Percentiles rank a stretch among this genome's conserved stretches.
Conservation (phyloP, 2,888 invertebrate genomes). For the Stomorhina lunata region DNA sequence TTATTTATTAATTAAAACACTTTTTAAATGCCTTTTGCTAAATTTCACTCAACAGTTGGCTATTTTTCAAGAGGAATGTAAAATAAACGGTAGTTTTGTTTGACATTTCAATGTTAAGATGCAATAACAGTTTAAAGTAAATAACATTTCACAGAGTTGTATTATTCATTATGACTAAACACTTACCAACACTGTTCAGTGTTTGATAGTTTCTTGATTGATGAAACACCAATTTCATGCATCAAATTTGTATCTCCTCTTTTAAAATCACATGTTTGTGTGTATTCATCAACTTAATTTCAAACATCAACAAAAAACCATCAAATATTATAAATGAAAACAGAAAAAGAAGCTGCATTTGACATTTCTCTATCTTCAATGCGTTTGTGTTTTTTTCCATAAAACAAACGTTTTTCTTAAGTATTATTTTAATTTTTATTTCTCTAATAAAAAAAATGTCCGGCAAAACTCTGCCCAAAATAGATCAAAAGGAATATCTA, state of each 20-base stretch:
- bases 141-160: background rate
- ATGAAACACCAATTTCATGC: too few species aligned
- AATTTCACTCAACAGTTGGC: background rate
- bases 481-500: conserved; percentile 89
- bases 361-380: background rate
- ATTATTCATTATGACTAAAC: background rate
- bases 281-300: too few species aligned
- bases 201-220: too few species aligned
- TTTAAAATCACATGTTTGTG: too few species aligned
- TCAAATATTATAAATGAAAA: too few species aligned
- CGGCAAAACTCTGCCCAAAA: conserved; percentile 73
- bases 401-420: background rate
- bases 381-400: background rate
- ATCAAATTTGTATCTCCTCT: too few species aligned
- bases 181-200: conserved; percentile 22
- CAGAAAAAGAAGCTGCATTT: background rate
- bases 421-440: background rate
- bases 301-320: too few species aligned
- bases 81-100: conserved; percentile 9
- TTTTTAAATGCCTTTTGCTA: background rate
- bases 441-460: background rate
- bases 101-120: background rate
- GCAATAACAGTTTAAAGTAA: background rate
- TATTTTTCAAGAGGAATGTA: background rate
- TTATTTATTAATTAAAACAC: background rate